A percentile compares a stretch with the other conserved stretches of the same genome.
Evolutionary conservation across 2,888 invertebrate species (phyloP).

Genomic region (Chymomyza amoena): DNA sequence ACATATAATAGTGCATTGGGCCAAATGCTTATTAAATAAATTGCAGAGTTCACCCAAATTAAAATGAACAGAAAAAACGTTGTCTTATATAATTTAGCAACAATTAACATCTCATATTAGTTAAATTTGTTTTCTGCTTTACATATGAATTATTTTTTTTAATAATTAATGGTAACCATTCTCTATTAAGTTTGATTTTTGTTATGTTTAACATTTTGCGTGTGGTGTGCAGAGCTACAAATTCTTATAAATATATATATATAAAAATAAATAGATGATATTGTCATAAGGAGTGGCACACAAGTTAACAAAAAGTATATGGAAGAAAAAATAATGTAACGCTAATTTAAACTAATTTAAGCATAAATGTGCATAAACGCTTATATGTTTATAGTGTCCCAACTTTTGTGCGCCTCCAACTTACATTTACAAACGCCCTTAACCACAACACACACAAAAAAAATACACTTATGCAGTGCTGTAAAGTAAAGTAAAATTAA

Average conservation of each 20-base stretch:
- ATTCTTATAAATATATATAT: conserved; percentile 8
- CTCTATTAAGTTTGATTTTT: neutral
- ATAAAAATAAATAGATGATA: conserved; percentile 13
- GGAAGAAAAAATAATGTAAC: neutral
- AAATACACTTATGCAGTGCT: neutral
- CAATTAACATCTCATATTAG: neutral
- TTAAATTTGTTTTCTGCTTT: neutral
- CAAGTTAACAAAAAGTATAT: neutral
- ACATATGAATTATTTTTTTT: neutral
- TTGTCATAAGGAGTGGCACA: neutral
- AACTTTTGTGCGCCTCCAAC: neutral
- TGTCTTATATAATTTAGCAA: neutral
- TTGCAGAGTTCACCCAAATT: neutral
- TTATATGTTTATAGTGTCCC: conserved; percentile 23
- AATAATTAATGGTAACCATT: neutral
- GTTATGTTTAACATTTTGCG: neutral
- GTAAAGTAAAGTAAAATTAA: conserved; percentile 4
- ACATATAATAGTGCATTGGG: neutral
- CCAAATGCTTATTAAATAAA: neutral
- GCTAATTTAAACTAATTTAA: conserved; percentile 20
- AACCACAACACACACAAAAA: neutral
- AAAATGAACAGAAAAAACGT: neutral
- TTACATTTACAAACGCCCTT: no score
- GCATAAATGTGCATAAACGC: conserved; percentile 40
- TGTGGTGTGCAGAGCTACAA: neutral